Percentiles rank a stretch among this genome's conserved stretches.
phyloP scores from a whole-genome alignment of 2,113 vertebrate species.

The Montifringilla adamsi region DNA sequence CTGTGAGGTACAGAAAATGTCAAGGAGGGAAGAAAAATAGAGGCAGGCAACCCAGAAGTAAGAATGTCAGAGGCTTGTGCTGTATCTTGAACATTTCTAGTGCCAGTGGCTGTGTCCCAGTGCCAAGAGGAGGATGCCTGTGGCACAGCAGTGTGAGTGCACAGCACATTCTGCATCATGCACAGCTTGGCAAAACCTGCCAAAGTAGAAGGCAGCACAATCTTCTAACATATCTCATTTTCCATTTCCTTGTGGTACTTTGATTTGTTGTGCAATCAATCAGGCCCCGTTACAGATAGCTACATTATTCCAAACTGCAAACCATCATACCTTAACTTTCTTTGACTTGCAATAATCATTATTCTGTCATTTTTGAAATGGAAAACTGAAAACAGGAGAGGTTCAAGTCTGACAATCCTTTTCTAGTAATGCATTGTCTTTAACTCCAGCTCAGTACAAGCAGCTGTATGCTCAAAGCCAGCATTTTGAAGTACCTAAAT shows the following conservation, averaged over 20 bases:
- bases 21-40: neutral
- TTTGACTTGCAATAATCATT: neutral
- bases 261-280: neutral
- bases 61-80: neutral
- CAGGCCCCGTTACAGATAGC: neutral
- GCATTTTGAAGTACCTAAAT: neutral
- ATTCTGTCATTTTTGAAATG: neutral
- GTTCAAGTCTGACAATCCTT: neutral
- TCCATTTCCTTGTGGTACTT: neutral
- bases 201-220: neutral
- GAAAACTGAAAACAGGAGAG: neutral
- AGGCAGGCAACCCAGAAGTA: neutral
- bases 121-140: neutral
- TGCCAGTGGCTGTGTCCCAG: neutral
- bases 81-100: accelerated
- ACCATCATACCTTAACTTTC: neutral
- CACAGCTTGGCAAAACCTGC: neutral
- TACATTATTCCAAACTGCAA: neutral
- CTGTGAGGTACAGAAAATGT: neutral
- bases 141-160: neutral
- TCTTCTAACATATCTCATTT: neutral
- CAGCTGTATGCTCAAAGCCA: neutral
- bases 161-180: neutral
- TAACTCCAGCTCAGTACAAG: neutral
- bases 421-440: neutral